Evolutionary conservation across 2,113 vertebrate genomes (phyloP).

Genomic region (Aplodontia rufa): DNA sequence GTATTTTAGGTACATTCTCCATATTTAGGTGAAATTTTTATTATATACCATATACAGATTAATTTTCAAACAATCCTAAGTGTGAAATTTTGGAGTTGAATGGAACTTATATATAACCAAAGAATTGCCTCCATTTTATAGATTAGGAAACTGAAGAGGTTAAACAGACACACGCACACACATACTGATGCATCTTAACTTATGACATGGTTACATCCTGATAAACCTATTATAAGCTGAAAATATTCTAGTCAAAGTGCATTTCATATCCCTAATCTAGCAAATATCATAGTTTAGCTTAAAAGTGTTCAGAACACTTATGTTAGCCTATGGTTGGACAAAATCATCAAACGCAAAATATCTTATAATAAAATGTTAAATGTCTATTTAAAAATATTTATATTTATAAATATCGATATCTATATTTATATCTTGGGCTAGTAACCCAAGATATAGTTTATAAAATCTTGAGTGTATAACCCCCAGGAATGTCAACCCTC

Average conservation of each 20-base stretch:
- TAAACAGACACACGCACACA: not conserved
- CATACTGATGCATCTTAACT: not conserved
- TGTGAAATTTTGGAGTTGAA: conserved; percentile 22
- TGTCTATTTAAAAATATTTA: not conserved
- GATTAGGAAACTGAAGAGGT: not conserved
- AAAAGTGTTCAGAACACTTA: not conserved
- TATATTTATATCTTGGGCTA: not conserved
- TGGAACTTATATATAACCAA: not conserved
- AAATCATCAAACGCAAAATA: not conserved
- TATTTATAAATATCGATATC: not conserved
- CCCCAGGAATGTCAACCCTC: not conserved
- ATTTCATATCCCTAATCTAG: not conserved
- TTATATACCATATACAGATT: not conserved
- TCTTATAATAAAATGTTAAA: not conserved
- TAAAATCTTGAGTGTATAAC: not conserved
- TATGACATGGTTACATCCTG: not conserved
- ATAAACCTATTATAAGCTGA: not conserved
- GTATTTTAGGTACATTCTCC: not conserved
- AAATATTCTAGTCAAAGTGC: not conserved
- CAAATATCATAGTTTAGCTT: not conserved
- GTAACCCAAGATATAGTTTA: not conserved
- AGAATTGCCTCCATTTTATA: not conserved
- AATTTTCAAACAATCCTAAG: conserved; percentile 43
- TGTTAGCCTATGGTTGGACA: not conserved
- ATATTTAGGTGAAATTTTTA: conserved; percentile 30